These are phyloP conservation scores for Antheraea assamensis DNA, from an alignment of 2,888 invertebrate species.

Conservation along the genomic window DNA sequence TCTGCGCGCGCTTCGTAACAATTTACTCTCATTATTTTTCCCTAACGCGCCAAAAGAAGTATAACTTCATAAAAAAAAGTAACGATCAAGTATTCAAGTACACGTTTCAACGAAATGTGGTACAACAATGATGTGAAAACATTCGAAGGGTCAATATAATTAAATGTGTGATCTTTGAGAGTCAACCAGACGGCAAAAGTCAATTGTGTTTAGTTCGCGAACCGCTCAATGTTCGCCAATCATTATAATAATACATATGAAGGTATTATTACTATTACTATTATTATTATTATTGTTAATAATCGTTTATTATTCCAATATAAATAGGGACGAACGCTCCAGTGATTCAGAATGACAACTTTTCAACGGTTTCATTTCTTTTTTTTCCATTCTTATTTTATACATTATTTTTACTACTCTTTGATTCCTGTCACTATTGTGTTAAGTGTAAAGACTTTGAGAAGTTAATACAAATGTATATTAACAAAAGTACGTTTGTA, in stretches of 20 bases:
- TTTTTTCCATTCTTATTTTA: constrained; percentile 38
- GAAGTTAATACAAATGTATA: not conserved
- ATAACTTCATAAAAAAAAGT: too few relatives aligned
- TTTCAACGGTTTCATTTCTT: constrained; percentile 60
- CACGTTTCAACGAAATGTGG: constrained; percentile 41
- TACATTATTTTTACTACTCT: constrained; percentile 33
- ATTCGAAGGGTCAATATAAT: constrained; percentile 73
- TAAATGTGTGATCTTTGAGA: constrained; percentile 74
- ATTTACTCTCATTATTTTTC: too few relatives aligned
- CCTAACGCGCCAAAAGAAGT: too few relatives aligned
- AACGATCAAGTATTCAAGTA: not conserved
- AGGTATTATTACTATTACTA: constrained; percentile 67
- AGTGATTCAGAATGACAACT: constrained; percentile 72
- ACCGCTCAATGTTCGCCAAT: constrained; percentile 53
- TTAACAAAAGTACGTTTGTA: too few relatives aligned
- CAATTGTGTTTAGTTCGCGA: constrained; percentile 69
- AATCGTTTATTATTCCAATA: constrained; percentile 63
- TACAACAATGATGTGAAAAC: constrained; percentile 63
- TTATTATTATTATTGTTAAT: constrained; percentile 44
- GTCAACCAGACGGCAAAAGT: constrained; percentile 76
- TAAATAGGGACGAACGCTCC: constrained; percentile 76
- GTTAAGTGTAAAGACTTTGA: constrained; percentile 7
- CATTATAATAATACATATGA: constrained; percentile 75
- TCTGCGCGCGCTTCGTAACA: too few relatives aligned
- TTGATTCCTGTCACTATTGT: constrained; percentile 22